Conservation (phyloP, 2,797 vertebrate species). For the Pelochelys cantorii region DNA sequence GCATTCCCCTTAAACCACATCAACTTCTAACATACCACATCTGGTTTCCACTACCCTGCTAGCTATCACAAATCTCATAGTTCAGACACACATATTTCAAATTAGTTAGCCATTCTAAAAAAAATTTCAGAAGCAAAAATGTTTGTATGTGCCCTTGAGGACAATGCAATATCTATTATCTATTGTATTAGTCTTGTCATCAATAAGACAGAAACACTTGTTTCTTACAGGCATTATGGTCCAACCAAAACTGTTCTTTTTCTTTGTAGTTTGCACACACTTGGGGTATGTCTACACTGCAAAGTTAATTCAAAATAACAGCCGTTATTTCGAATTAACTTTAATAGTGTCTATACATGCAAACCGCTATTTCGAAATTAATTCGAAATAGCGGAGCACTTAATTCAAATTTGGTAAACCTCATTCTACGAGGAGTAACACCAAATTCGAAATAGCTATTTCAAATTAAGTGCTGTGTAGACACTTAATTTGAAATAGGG, state of each 20-base stretch:
- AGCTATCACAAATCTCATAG: not conserved
- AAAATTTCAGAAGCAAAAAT: not conserved
- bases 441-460: no score
- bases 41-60: not conserved
- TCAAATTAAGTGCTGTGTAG: no score
- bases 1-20: not conserved
- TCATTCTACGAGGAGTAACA: no score
- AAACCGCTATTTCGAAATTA: no score
- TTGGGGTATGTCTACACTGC: no score
- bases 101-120: not conserved
- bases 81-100: not conserved
- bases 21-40: not conserved
- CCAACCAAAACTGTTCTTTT: not conserved
- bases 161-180: not conserved
- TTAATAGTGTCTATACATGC: no score
- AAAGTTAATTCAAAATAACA: no score
- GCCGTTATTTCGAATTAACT: no score
- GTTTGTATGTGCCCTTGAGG: no score
- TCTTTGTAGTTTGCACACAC: not conserved
- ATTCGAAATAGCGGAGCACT: no score
- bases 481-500: no score
- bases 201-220: not conserved
- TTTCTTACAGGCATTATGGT: not conserved
- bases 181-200: not conserved
- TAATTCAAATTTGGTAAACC: no score